phyloP scores from a whole-genome alignment of 2,888 invertebrate genomes.

The Gastracanthus pulcherrimus region DNA sequence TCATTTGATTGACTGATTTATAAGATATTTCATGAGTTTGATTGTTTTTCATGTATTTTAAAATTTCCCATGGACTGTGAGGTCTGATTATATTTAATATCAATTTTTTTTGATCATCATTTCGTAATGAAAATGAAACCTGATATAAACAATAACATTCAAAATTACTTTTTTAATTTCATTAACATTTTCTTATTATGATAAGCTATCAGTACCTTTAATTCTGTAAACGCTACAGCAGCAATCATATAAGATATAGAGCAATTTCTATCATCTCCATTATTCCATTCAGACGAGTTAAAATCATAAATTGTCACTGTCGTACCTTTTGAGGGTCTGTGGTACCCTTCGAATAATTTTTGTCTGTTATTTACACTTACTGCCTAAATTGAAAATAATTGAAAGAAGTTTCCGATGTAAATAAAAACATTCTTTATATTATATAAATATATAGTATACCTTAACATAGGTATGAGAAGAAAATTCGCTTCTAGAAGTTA shows the following conservation, averaged over 20 bases:
- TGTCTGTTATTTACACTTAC: neutral
- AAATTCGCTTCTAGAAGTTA: constrained; percentile 80
- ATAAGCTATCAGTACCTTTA: constrained; percentile 74
- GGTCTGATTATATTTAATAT: constrained; percentile 72
- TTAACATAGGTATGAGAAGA: constrained; percentile 80
- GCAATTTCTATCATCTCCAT: constrained; percentile 80
- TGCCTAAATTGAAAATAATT: constrained; percentile 21
- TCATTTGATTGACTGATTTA: constrained; percentile 57
- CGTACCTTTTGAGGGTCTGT: constrained; percentile 84
- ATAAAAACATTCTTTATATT: neutral
- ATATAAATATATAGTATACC: constrained; percentile 62
- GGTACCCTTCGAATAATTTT: constrained; percentile 65
- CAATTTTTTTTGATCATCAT: constrained; percentile 82
- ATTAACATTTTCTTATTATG: neutral
- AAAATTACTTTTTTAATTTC: constrained; percentile 8
- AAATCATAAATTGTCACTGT: constrained; percentile 85
- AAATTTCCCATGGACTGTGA: constrained; percentile 61
- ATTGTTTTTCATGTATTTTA: constrained; percentile 54
- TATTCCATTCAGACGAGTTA: constrained; percentile 81
- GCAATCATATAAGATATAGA: constrained; percentile 81
- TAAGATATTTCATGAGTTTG: neutral
- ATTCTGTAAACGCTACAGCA: constrained; percentile 83
- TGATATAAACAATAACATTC: constrained; percentile 57
- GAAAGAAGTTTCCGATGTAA: neutral
- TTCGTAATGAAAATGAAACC: constrained; percentile 84